Conservation (phyloP, 2,113 vertebrate species). For the Regulus satrapa region DNA sequence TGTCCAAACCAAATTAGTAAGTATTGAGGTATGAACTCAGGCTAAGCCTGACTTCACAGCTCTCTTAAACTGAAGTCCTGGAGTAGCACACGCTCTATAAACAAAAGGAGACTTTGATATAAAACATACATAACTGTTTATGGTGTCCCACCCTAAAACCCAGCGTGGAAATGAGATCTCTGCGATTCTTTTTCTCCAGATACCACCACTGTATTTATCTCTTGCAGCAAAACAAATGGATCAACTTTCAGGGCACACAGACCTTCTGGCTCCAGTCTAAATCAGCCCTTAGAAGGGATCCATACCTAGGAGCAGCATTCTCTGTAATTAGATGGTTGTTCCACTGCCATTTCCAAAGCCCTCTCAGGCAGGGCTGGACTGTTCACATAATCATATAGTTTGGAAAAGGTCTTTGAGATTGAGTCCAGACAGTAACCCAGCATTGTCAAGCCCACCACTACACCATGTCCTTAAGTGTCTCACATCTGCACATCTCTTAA, state of each 20-base stretch:
- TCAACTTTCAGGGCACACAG: not conserved
- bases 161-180: not conserved
- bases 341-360: not conserved
- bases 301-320: not conserved
- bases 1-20: conserved; percentile 8
- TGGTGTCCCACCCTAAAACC: conserved; percentile 8
- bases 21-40: conserved; percentile 4
- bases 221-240: conserved; percentile 25
- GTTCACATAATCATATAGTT: not conserved
- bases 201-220: conserved; percentile 32
- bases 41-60: not conserved
- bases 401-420: not conserved
- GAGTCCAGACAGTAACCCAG: not conserved
- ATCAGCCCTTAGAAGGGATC: not conserved
- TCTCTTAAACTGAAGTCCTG: not conserved
- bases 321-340: not conserved
- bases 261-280: conserved; percentile 23
- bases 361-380: not conserved
- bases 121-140: conserved; percentile 30
- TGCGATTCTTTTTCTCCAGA: not conserved
- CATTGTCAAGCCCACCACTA: not conserved
- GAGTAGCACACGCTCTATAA: not conserved
- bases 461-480: not conserved
- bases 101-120: conserved; percentile 45
- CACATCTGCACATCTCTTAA: not conserved